Conservation (phyloP, 2,113 vertebrate genomes). For the Rhombomys opimus region DNA sequence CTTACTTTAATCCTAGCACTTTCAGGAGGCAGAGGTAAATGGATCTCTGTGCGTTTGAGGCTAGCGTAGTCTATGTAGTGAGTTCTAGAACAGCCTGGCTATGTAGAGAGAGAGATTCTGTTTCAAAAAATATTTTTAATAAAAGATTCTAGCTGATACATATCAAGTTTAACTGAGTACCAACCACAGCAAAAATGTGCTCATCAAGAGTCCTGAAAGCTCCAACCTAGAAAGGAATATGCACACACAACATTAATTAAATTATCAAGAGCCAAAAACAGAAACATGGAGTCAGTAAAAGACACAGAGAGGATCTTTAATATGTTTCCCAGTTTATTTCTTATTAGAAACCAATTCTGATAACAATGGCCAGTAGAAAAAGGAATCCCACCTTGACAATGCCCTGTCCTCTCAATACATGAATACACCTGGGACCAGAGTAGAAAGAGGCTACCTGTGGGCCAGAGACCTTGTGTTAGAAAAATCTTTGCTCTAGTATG, state of each 20-base stretch:
- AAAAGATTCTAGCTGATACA: not conserved
- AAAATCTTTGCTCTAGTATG: not conserved
- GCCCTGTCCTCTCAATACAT: not conserved
- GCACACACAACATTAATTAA: not conserved
- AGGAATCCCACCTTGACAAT: not conserved
- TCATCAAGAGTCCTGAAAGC: not conserved
- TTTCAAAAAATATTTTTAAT: not conserved
- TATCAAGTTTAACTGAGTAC: not conserved
- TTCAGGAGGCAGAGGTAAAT: not conserved
- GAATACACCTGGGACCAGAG: not conserved
- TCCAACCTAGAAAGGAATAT: not conserved
- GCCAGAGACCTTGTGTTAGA: not conserved
- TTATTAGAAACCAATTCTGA: not conserved
- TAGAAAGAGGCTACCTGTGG: fast-evolving
- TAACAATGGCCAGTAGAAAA: not conserved
- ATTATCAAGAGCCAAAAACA: not conserved
- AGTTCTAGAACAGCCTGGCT: not conserved
- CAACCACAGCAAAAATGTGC: not conserved
- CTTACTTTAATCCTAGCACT: not conserved
- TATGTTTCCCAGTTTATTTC: not conserved
- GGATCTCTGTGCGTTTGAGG: not conserved
- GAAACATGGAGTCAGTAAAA: not conserved
- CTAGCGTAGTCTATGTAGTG: not conserved
- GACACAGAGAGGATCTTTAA: not conserved
- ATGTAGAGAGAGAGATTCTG: not conserved